Percentiles rank a stretch among this genome's conserved stretches.
These are phyloP conservation scores for Megaustenia siamemsis DNA, from an alignment of 2,888 invertebrate species.

Conservation along the genomic window DNA sequence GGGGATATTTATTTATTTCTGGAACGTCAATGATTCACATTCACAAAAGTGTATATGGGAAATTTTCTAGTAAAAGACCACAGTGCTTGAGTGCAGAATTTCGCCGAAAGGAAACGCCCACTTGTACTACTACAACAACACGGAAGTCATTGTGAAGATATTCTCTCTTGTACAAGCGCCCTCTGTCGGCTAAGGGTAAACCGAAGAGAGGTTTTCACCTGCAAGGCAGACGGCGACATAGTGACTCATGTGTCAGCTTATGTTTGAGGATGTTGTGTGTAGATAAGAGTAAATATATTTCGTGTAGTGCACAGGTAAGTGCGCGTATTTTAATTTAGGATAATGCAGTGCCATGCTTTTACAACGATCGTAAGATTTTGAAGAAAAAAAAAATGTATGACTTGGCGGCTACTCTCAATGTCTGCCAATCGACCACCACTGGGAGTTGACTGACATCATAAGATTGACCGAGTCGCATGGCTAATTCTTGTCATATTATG, in stretches of 20 bases:
- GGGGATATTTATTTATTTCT: too few relatives aligned
- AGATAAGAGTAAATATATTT: background rate
- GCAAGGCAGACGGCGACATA: slow-evolving; percentile 3
- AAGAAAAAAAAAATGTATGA: too few relatives aligned
- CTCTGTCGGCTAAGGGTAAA: slow-evolving; percentile 33
- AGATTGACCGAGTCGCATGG: background rate
- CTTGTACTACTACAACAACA: background rate
- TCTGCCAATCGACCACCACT: too few relatives aligned
- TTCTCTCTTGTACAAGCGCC: slow-evolving; percentile 16
- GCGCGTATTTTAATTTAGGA: background rate
- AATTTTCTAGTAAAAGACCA: too few relatives aligned
- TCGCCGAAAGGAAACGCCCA: background rate
- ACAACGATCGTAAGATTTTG: too few relatives aligned
- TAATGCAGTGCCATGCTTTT: background rate
- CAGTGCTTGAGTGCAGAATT: too few relatives aligned
- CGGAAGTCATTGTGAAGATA: slow-evolving; percentile 19
- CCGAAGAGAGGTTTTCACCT: slow-evolving; percentile 37
- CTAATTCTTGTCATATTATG: too few relatives aligned
- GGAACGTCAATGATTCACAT: too few relatives aligned
- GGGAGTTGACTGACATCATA: too few relatives aligned
- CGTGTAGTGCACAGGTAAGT: background rate
- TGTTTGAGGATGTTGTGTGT: background rate
- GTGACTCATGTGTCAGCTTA: slow-evolving; percentile 19
- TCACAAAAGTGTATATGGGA: too few relatives aligned
- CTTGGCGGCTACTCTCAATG: too few relatives aligned